phyloP scores from a whole-genome alignment of 2,797 vertebrate genomes.

The Oryzias sinensis region DNA sequence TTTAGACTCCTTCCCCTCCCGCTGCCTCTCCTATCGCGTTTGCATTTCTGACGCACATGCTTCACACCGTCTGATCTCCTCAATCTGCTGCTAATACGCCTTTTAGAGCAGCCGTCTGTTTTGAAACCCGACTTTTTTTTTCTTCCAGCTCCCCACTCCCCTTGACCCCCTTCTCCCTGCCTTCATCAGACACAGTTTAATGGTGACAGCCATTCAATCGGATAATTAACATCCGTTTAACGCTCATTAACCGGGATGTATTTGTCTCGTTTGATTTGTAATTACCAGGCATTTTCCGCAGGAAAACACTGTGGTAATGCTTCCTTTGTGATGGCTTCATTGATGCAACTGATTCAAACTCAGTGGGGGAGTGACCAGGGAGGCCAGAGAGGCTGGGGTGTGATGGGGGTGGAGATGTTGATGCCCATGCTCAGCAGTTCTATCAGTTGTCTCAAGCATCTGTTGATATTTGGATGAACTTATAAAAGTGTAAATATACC shows the following conservation, averaged over 20 bases:
- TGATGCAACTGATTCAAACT: conserved; percentile 66
- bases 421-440: conserved; percentile 6
- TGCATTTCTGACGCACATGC: conserved; percentile 33
- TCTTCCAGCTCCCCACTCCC: conserved; percentile 18
- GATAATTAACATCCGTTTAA: conserved; percentile 81
- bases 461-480: too few relatives aligned
- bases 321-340: conserved; percentile 64
- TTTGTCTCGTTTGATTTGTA: conserved; percentile 79
- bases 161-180: conserved; percentile 20
- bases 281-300: conserved; percentile 68
- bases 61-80: conserved; percentile 56
- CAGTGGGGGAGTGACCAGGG: conserved; percentile 42
- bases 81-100: conserved; percentile 52
- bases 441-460: neutral
- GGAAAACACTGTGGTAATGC: conserved; percentile 63
- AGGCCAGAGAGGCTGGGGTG: conserved; percentile 16
- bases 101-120: conserved; percentile 32
- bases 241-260: conserved; percentile 75
- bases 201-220: conserved; percentile 80
- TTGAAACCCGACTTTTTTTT: neutral
- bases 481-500: conserved; percentile 4
- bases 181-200: conserved; percentile 74
- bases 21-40: conserved; percentile 26
- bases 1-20: conserved; percentile 17
- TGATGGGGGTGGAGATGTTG: conserved; percentile 8